Evolutionary conservation across 2,888 invertebrate genomes (phyloP).

Genomic region (Branchinecta sandiegonensis): DNA sequence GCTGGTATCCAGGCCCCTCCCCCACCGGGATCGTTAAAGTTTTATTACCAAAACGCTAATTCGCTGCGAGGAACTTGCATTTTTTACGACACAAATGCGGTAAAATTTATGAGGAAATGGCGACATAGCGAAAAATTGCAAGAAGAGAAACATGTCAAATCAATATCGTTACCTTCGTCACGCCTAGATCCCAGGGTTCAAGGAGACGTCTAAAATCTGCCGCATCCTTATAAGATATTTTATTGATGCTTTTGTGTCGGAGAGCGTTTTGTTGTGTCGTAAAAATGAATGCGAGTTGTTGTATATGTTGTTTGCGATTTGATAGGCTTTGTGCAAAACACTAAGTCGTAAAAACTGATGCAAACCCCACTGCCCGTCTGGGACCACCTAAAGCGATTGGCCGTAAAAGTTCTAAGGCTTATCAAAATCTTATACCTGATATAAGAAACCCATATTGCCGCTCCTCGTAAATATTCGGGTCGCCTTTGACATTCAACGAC

Average conservation of each 20-base stretch:
- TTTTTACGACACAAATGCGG: slow-evolving; percentile 8
- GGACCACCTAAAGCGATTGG: no score
- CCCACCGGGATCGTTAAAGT: not conserved
- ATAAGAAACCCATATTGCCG: no score
- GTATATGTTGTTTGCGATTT: slow-evolving; percentile 7
- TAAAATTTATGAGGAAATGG: slow-evolving; percentile 15
- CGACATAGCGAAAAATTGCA: slow-evolving; percentile 15
- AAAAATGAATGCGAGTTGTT: not conserved
- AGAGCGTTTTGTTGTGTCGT: slow-evolving; percentile 5
- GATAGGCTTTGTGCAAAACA: not conserved
- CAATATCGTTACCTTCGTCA: slow-evolving; percentile 6
- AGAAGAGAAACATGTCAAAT: slow-evolving; percentile 12
- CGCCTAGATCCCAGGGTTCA: not conserved
- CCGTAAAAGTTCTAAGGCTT: no score
- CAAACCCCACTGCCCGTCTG: no score
- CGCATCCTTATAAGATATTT: slow-evolving; percentile 3
- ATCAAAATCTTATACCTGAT: no score
- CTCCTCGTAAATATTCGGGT: no score
- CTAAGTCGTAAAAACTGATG: no score
- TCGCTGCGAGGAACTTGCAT: slow-evolving; percentile 6
- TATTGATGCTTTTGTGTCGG: not conserved
- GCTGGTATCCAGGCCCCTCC: not conserved
- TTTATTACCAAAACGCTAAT: slow-evolving; percentile 8
- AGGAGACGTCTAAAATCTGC: not conserved
- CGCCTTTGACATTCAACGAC: no score